Conservation (phyloP, 2,888 invertebrate genomes). For the Micoletzkya japonica region DNA sequence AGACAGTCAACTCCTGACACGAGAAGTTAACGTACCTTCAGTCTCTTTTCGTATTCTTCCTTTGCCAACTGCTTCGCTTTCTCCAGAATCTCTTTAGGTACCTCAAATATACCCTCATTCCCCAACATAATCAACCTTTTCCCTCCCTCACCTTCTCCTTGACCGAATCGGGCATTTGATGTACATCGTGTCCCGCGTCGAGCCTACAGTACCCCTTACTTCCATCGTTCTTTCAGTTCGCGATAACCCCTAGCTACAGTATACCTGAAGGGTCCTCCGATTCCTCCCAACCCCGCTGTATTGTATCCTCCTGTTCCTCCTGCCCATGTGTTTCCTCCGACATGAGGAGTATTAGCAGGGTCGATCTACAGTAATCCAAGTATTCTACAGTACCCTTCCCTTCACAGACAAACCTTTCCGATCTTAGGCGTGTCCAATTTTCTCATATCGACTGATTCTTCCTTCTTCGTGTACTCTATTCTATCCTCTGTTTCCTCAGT, state of each 20-base stretch:
- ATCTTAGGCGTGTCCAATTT: slow-evolving; percentile 80
- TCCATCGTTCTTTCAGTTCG: not conserved
- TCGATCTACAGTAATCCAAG: slow-evolving; percentile 36
- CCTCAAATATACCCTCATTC: slow-evolving; percentile 54
- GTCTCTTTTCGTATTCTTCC: slow-evolving; percentile 67
- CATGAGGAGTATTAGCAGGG: slow-evolving; percentile 76
- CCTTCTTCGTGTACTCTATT: slow-evolving; percentile 31
- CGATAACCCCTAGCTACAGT: not conserved
- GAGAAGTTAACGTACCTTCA: slow-evolving; percentile 40
- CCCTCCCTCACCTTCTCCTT: slow-evolving; percentile 77
- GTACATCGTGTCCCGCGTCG: slow-evolving; percentile 88
- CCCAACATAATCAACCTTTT: not conserved
- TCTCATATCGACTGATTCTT: slow-evolving; percentile 49
- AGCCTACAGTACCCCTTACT: slow-evolving; percentile 68
- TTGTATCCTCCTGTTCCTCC: slow-evolving; percentile 86
- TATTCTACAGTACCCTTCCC: not conserved
- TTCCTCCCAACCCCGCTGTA: slow-evolving; percentile 92
- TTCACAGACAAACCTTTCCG: slow-evolving; percentile 75
- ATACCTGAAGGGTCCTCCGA: slow-evolving; percentile 83
- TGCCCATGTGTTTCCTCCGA: slow-evolving; percentile 95
- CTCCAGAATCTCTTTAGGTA: slow-evolving; percentile 81
- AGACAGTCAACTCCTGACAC: not conserved
- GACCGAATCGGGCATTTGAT: slow-evolving; percentile 84
- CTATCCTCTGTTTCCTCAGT: slow-evolving; percentile 30
- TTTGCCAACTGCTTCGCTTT: slow-evolving; percentile 92